A percentile compares a stretch with the other conserved stretches of the same genome.
phyloP scores from a whole-genome alignment of 2,113 vertebrate species.

The Podiceps cristatus region DNA sequence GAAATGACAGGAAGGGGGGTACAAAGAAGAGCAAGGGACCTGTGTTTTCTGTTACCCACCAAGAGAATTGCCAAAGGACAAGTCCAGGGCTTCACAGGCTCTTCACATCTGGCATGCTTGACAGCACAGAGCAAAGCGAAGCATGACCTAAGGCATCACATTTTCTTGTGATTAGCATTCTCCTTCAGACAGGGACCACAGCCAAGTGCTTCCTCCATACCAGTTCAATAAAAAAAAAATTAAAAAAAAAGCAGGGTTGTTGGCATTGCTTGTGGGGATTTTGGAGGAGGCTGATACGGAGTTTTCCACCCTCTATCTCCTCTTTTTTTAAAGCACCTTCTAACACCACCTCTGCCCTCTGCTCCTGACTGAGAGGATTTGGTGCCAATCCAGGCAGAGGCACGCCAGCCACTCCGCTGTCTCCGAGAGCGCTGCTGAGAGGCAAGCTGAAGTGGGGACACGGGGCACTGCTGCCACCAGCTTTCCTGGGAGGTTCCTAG shows the following conservation, averaged over 20 bases:
- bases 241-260: background rate
- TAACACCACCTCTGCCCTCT: background rate
- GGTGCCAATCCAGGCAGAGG: background rate
- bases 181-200: background rate
- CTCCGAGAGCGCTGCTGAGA: background rate
- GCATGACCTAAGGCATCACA: background rate
- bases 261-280: background rate
- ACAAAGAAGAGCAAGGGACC: background rate
- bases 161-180: background rate
- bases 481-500: background rate
- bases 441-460: background rate
- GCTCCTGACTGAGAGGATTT: background rate
- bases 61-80: background rate
- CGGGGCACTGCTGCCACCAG: background rate
- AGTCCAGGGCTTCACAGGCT: background rate
- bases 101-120: background rate
- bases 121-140: background rate
- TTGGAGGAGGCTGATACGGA: background rate
- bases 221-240: background rate
- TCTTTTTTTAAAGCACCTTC: background rate
- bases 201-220: background rate
- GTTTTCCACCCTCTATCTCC: rapidly evolving
- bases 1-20: background rate
- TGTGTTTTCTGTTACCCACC: background rate
- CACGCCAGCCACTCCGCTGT: background rate